Evolutionary conservation across 30 jellyfish, hydroid and myxozoan species (phyloP).

Genomic region (Clytia hemisphaerica): DNA sequence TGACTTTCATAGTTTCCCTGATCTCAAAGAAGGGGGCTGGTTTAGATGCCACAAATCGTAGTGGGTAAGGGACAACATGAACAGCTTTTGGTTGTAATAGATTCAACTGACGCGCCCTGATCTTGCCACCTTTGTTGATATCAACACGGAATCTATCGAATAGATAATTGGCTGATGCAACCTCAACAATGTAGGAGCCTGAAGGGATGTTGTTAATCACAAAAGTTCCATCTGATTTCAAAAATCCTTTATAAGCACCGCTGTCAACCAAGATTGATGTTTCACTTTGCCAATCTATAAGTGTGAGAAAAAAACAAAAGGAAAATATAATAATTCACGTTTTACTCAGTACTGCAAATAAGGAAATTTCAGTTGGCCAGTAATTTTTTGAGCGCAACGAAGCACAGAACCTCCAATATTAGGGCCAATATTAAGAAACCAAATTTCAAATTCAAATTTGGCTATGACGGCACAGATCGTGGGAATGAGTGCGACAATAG

Average conservation of each 20-base stretch:
- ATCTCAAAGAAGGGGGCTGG: conserved; percentile 84
- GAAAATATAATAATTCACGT: no score
- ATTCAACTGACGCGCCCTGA: conserved; percentile 72
- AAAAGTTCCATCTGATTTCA: conserved; percentile 79
- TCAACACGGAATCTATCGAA: conserved; percentile 72
- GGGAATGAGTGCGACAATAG: no score
- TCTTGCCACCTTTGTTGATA: conserved; percentile 74
- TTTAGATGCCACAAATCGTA: conserved; percentile 56
- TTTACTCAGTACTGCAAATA: no score
- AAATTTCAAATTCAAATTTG: no score
- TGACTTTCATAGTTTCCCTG: conserved; percentile 79
- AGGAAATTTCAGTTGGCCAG: no score
- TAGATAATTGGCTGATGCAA: conserved; percentile 65
- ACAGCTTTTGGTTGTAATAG: conserved; percentile 82
- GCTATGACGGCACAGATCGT: no score
- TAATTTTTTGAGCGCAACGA: no score
- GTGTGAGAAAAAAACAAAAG: no score
- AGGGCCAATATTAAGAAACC: no score
- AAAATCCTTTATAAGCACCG: conserved; percentile 67
- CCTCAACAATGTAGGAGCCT: conserved; percentile 84
- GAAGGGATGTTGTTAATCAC: conserved; percentile 54
- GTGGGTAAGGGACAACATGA: conserved; percentile 75
- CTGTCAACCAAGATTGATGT: conserved; percentile 58
- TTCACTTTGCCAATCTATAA: conserved; percentile 81
- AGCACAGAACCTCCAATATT: no score